phyloP scores from a whole-genome alignment of 2,888 invertebrate genomes.

The Panopea generosa region DNA sequence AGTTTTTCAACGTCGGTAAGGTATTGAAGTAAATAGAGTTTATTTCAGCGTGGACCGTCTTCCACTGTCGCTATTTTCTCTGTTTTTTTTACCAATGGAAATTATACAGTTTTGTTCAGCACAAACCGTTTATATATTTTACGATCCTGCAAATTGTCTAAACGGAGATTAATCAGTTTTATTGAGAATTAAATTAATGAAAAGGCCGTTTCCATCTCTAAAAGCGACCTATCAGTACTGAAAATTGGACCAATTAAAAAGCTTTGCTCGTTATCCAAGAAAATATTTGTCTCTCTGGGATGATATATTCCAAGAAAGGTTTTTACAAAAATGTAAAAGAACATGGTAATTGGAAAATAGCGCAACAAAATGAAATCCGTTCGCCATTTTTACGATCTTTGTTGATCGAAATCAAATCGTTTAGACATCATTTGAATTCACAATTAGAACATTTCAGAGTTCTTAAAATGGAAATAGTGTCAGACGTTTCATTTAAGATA shows the following conservation, averaged over 20 bases:
- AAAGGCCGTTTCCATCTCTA: constrained; percentile 18
- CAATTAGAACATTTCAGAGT: no score
- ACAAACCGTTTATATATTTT: constrained; percentile 28
- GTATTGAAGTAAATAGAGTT: constrained; percentile 9
- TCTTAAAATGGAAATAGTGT: no score
- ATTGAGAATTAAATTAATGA: constrained; percentile 55
- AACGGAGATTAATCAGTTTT: constrained; percentile 60
- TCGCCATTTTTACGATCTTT: no score
- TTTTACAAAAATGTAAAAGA: constrained; percentile 2
- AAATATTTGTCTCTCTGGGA: constrained; percentile 38
- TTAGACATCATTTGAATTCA: no score
- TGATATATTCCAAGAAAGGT: constrained; percentile 31
- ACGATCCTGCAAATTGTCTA: constrained; percentile 39
- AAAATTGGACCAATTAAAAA: constrained; percentile 37
- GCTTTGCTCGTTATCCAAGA: constrained; percentile 29
- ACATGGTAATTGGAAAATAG: no score
- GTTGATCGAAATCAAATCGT: no score
- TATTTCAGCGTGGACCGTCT: constrained; percentile 4
- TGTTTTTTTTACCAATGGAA: constrained; percentile 5
- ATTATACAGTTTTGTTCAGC: constrained; percentile 27
- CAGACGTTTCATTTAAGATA: no score
- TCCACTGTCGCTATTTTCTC: no score
- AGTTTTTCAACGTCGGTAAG: constrained; percentile 37
- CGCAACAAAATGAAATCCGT: no score
- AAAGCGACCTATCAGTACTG: constrained; percentile 13